Conservation (phyloP, 2,113 vertebrate species). For the Rhinoderma darwinii region DNA sequence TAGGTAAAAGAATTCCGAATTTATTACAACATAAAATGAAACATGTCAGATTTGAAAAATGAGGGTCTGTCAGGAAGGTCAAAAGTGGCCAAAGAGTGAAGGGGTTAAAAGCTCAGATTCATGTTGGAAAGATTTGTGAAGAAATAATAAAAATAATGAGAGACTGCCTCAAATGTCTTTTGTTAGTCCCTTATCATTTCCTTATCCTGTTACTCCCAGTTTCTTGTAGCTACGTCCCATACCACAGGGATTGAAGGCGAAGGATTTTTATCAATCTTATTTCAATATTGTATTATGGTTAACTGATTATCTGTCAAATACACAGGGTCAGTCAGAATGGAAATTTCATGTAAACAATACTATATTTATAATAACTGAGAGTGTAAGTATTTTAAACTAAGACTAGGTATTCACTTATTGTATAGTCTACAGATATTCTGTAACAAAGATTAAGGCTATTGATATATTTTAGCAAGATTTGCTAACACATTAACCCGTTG, state of each 20-base stretch:
- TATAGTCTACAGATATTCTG: not conserved
- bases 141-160: not conserved
- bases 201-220: constrained; percentile 50
- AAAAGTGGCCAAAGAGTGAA: no score
- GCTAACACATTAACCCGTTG: no score
- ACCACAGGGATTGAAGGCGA: not conserved
- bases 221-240: constrained; percentile 2
- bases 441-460: not conserved
- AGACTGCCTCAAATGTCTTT: constrained; percentile 14
- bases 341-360: constrained; percentile 18
- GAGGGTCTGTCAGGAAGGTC: no score
- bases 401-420: not conserved
- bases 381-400: not conserved
- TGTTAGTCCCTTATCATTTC: constrained; percentile 45
- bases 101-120: not conserved
- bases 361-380: constrained; percentile 3
- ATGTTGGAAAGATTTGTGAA: constrained; percentile 9
- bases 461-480: no score
- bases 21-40: no score
- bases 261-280: constrained; percentile 14
- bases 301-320: constrained; percentile 24
- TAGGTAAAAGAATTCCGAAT: no score
- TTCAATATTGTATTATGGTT: constrained; percentile 21
- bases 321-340: constrained; percentile 1
- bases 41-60: no score